Evolutionary conservation across 2,113 vertebrate genomes (phyloP).

Genomic region (Indri indri): DNA sequence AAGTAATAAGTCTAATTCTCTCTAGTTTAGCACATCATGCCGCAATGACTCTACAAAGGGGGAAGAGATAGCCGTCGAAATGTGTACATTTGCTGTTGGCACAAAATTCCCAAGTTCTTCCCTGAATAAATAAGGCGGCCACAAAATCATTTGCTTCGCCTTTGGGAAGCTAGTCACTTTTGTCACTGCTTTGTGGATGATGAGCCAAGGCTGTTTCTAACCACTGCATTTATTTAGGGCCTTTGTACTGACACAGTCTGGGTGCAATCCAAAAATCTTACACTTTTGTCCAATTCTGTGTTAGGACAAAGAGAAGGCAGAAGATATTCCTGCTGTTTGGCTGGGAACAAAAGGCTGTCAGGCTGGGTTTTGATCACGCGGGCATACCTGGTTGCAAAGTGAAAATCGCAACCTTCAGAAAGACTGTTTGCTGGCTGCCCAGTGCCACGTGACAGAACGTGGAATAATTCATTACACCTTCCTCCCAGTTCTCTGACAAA

Average conservation of each 20-base stretch:
- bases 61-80: neutral
- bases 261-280: neutral
- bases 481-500: neutral
- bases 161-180: neutral
- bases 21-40: neutral
- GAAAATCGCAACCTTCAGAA: neutral
- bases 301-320: neutral
- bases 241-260: neutral
- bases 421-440: neutral
- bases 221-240: neutral
- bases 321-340: neutral
- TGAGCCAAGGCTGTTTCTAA: neutral
- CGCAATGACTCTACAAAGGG: neutral
- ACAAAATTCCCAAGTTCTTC: neutral
- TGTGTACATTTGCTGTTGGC: neutral
- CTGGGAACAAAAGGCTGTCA: neutral
- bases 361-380: neutral
- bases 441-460: neutral
- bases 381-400: neutral
- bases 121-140: neutral
- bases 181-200: neutral
- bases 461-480: neutral
- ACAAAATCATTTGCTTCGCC: conserved; percentile 2
- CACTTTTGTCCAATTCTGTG: neutral
- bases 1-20: neutral